phyloP scores from a whole-genome alignment of 2,888 invertebrate genomes.

The Plagodis pulveraria region DNA sequence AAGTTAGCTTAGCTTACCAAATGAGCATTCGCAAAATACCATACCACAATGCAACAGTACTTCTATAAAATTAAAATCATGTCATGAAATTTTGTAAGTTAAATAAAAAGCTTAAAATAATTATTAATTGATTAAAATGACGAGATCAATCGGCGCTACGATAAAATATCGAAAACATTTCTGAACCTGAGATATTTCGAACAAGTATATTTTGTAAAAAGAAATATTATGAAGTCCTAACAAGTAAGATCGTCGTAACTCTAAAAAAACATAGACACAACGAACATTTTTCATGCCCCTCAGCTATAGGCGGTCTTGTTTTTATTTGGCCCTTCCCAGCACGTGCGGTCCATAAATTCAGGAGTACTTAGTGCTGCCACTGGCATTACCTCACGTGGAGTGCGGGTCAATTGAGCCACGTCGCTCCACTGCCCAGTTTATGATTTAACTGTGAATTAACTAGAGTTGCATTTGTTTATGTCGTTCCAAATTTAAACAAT shows the following conservation, averaged over 20 bases:
- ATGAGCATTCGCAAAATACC: no score
- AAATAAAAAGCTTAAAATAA: no score
- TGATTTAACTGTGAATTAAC: slow-evolving; percentile 14
- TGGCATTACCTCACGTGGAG: slow-evolving; percentile 53
- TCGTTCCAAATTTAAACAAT: no score
- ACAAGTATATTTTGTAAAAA: neutral
- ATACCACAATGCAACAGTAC: no score
- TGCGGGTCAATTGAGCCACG: slow-evolving; percentile 66
- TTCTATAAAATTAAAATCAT: no score
- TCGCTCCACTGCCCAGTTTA: slow-evolving; percentile 44
- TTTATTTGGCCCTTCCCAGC: slow-evolving; percentile 44
- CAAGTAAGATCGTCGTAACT: neutral
- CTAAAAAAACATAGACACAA: slow-evolving; percentile 38
- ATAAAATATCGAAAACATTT: no score
- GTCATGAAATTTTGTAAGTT: no score
- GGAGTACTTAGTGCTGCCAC: slow-evolving; percentile 69
- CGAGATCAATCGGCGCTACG: no score
- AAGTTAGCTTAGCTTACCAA: no score
- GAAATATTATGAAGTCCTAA: neutral
- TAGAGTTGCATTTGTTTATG: no score
- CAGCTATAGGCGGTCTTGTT: slow-evolving; percentile 19
- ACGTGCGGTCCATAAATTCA: slow-evolving; percentile 77
- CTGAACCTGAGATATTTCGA: no score
- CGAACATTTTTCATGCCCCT: slow-evolving; percentile 13
- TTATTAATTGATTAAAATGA: no score